phyloP scores from a whole-genome alignment of 2,113 vertebrate genomes.

The Collichthys lucidus region DNA sequence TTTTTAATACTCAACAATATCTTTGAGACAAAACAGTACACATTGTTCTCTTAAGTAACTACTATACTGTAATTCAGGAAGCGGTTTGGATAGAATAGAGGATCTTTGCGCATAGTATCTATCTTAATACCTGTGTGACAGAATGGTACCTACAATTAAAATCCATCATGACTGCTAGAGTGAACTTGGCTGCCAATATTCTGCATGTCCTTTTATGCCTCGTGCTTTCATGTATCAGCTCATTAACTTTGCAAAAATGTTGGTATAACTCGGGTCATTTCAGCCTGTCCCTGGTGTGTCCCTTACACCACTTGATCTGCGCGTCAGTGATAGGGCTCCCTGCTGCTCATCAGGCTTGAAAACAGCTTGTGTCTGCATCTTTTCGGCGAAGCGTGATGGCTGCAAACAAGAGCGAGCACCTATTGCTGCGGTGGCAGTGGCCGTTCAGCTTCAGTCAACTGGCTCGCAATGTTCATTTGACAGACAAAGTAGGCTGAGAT shows the following conservation, averaged over 20 bases:
- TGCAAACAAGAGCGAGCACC: slow-evolving; percentile 50
- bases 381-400: slow-evolving; percentile 42
- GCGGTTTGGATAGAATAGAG: slow-evolving; percentile 18
- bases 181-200: slow-evolving; percentile 49
- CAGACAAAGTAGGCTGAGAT: slow-evolving; percentile 53
- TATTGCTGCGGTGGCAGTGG: slow-evolving; percentile 37
- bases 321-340: slow-evolving; percentile 52
- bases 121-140: slow-evolving; percentile 36
- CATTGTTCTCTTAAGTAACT: background rate
- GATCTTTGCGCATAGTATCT: background rate
- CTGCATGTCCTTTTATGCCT: slow-evolving; percentile 57
- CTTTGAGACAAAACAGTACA: background rate
- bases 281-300: slow-evolving; percentile 47
- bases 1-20: background rate
- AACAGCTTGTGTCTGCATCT: slow-evolving; percentile 74
- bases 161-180: slow-evolving; percentile 43
- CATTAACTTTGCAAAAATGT: slow-evolving; percentile 74
- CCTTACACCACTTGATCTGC: slow-evolving; percentile 53
- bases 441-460: slow-evolving; percentile 43
- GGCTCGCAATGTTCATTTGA: slow-evolving; percentile 59
- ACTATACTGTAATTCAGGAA: background rate
- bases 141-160: slow-evolving; percentile 45
- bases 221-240: slow-evolving; percentile 59
- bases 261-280: slow-evolving; percentile 53
- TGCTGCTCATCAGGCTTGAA: slow-evolving; percentile 53